Evolutionary conservation across 64 coral and sea anemone genomes (phyloP), one percentile per base, ranked within the genome.

Genomic region (Montipora cactus): DNA sequence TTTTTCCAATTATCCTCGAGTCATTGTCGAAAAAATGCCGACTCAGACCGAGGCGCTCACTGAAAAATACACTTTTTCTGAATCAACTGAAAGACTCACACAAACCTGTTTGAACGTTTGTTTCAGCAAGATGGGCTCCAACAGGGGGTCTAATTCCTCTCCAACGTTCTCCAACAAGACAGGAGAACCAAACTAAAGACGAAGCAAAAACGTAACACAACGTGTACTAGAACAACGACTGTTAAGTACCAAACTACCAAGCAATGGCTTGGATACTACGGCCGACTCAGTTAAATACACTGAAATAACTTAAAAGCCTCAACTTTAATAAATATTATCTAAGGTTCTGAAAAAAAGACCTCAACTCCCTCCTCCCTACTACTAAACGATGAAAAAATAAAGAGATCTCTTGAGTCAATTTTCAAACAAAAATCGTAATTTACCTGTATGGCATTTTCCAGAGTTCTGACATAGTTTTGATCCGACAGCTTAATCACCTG

Each of bases 401-500:
- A 57, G 53, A 57, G 3, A 6, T 8, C 7, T 8, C 53, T 57
- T 57, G 53, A 57, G 11, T 6, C 53, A 57, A 57, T 8, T 11
- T 8, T 8, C 53, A 57, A 49, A 49, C 22, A 21, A 46, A 11
- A 52, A 21, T 74, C 61, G 22, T 8, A 21, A 15, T 58, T 19
- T 89, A 98, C 97, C 94, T 98, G 97, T 49, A 99, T 96, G 53
- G 92, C 84, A 19, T 99, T 99, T 83, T 99, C 97, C 3, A 99
- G 75, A 18, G 95, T 94, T 67, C 97, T 77, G 0, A 96, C 97
- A 47, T 94, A 99, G 47, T 99, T 96, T 47, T 93, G 94, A 85
- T 99, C 97, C 45, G 97, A 99, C 8, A 99, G 47, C 74, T 99
- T 99, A 78, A 99, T 99, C 21, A 93, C 83, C 95, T 96, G 48